Conservation (phyloP, 2,113 vertebrate species). For the Dolichallabes microphthalmus region DNA sequence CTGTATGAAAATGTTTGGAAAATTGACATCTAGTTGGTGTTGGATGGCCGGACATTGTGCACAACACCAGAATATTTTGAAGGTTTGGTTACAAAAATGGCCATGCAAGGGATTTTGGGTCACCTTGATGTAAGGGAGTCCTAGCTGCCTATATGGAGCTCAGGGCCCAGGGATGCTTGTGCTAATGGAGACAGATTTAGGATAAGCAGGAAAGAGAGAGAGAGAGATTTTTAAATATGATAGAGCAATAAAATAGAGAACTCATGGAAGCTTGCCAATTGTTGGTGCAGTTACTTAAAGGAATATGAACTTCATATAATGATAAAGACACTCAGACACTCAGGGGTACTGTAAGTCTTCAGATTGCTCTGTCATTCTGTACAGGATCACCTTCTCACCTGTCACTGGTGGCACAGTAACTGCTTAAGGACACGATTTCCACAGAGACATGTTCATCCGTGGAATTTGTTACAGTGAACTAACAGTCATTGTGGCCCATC, state of each 20-base stretch:
- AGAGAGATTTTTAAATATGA: conserved; percentile 42
- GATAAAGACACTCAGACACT: background rate
- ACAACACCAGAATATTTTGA: too few relatives aligned
- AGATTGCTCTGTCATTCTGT: background rate
- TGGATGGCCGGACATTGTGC: too few relatives aligned
- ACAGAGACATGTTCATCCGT: conserved; percentile 13
- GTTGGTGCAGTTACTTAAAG: background rate
- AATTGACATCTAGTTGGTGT: too few relatives aligned
- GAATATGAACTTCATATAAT: background rate
- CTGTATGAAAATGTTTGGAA: too few relatives aligned
- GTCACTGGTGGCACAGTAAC: conserved; percentile 1
- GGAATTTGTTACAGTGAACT: conserved; percentile 30
- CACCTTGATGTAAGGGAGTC: conserved; percentile 38
- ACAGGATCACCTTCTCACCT: background rate
- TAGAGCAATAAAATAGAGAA: conserved; percentile 49
- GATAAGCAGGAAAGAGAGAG: conserved; percentile 28
- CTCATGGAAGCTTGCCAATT: background rate
- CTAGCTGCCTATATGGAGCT: conserved; percentile 55
- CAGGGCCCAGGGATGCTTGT: conserved; percentile 49
- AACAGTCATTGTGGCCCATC: background rate
- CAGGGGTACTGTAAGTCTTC: background rate
- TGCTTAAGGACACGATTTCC: conserved; percentile 5
- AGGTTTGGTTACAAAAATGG: too few relatives aligned
- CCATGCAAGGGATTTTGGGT: too few relatives aligned
- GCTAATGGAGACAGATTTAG: conserved; percentile 57